Base-by-base conservation (phyloP, 2,113 vertebrate species). In the Neoarius graeffei region DNA sequence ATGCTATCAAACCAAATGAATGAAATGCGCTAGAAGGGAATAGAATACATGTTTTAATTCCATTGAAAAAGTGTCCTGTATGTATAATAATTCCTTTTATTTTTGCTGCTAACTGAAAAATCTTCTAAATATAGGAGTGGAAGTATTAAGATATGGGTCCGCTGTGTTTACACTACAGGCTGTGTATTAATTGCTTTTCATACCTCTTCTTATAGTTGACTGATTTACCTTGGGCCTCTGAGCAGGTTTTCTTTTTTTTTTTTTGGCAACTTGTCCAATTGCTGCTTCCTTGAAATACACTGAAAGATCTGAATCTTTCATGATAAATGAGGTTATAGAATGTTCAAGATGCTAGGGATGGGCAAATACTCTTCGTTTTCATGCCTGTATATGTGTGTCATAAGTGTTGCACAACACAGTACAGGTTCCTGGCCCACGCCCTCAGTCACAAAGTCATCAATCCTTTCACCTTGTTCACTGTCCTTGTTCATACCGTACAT, bases 401-500 rank as follows among this genome's bases (percentile, higher is more conserved):
- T 81, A 5, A 81, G 27, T 17, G 81, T 83, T 64, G 60, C 81
- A 83, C 81, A 62, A 83, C 10, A 64, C 30, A 1, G 6, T 35
- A 20, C 60, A 48, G 35, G 27, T 50, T 66, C 35, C 23, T 50
- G 81, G 42, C n/a, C 59, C 81, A 83, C 81, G 42, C 81, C 81
- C 35, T 64, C 23, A 5, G 57, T 84, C 59, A 57, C 87, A 57
- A 74, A 77, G 66, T 54, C 66, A n/a, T 54, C 15, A 25, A 60
- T 82, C 35, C 35, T 81, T 86, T 81, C 64, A 81, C 62, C 76
- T 69, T 10, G 48, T 27, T 50, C 52, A 15, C 69, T 83, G 42
- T 50, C 56, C 60, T 52, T 20, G 59, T 52, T 86, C 59, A 64
- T 81, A 67, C 35, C 59, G 52, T 81, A 67, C 35, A 13, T 81